These are phyloP conservation scores for Parnassius smintheus DNA, from an alignment of 2,888 invertebrate species.

Conservation along the genomic window DNA sequence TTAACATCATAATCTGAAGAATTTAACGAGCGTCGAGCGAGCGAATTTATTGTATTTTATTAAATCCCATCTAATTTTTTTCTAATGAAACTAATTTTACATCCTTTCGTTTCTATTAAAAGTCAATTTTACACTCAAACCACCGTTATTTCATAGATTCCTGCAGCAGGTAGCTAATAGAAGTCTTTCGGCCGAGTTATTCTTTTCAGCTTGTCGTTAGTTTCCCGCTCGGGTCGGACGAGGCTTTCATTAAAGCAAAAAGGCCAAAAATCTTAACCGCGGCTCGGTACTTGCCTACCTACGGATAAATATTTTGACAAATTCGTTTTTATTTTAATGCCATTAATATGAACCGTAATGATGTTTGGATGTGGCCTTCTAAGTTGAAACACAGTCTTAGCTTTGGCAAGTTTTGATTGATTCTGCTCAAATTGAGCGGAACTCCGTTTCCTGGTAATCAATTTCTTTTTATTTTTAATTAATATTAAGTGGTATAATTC, in stretches of 20 bases:
- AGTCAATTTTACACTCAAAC: slow-evolving; percentile 13
- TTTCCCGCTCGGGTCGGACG: slow-evolving; percentile 60
- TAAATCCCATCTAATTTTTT: no score
- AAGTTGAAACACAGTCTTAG: slow-evolving; percentile 59
- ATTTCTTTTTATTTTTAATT: slow-evolving; percentile 21
- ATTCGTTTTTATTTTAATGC: slow-evolving; percentile 73
- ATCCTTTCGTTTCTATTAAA: not conserved
- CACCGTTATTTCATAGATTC: slow-evolving; percentile 16
- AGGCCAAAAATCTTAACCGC: slow-evolving; percentile 62
- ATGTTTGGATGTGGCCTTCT: slow-evolving; percentile 72
- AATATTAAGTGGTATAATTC: not conserved
- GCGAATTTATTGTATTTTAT: not conserved
- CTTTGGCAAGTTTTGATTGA: slow-evolving; percentile 73
- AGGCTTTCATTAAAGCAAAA: slow-evolving; percentile 74
- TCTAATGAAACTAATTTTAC: no score
- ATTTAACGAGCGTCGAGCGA: not conserved
- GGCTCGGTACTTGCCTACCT: slow-evolving; percentile 53
- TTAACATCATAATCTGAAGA: slow-evolving; percentile 18
- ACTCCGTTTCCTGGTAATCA: slow-evolving; percentile 11
- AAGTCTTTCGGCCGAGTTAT: slow-evolving; percentile 47
- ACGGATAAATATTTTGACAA: slow-evolving; percentile 73
- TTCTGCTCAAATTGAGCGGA: slow-evolving; percentile 58
- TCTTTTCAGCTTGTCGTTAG: slow-evolving; percentile 59
- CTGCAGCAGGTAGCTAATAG: slow-evolving; percentile 42
- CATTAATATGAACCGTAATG: slow-evolving; percentile 76